These are phyloP conservation scores for Cynoglossus semilaevis DNA, from an alignment of 2,113 vertebrate species.

Conservation along the genomic window DNA sequence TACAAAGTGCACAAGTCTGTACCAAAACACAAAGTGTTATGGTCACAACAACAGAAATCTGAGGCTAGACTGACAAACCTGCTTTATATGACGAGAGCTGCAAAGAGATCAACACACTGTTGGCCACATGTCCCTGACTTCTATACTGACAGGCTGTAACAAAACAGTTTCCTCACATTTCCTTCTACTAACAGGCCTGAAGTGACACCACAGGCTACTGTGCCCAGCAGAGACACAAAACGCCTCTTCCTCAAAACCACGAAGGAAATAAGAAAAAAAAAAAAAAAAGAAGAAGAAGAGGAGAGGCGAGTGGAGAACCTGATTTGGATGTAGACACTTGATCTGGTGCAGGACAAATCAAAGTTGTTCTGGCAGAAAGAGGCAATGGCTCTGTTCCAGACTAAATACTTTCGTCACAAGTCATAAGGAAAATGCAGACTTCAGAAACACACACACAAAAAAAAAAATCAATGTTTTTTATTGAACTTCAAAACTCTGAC, in stretches of 20 bases:
- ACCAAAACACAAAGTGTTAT: constrained; percentile 20
- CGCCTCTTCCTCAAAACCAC: constrained; percentile 48
- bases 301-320: constrained; percentile 55
- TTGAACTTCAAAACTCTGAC: constrained; percentile 14
- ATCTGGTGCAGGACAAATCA: constrained; percentile 50
- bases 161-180: constrained; percentile 16
- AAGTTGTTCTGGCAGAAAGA: constrained; percentile 30
- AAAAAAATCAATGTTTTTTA: not conserved
- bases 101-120: constrained; percentile 24
- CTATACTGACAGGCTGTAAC: constrained; percentile 17
- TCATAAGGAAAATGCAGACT: constrained; percentile 6
- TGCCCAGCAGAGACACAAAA: constrained; percentile 60
- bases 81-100: constrained; percentile 31
- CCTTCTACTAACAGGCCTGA: constrained; percentile 46
- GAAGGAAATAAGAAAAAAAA: constrained; percentile 4
- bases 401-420: constrained; percentile 44
- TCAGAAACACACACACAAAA: constrained; percentile 18
- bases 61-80: constrained; percentile 39
- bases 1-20: constrained; percentile 23
- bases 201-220: constrained; percentile 57
- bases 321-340: constrained; percentile 59
- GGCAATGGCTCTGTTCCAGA: constrained; percentile 51
- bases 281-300: constrained; percentile 22
- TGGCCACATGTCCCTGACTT: constrained; percentile 20
- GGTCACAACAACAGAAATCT: constrained; percentile 5